Conservation (phyloP, 64 coral and sea anemone genomes). For the Pocillopora verrucosa region DNA sequence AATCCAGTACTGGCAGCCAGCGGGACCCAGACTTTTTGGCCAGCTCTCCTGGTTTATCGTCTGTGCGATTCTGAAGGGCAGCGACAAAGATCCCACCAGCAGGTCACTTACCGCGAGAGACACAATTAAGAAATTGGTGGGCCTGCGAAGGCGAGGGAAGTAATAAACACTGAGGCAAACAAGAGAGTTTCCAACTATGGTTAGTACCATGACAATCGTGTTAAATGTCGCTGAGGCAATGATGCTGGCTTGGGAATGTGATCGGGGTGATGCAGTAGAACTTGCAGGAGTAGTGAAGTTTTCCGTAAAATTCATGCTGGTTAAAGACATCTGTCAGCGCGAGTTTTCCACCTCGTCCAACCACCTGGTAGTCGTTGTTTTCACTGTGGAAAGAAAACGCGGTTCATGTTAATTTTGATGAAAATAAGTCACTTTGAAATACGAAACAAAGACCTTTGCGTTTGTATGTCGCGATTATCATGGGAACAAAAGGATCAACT, state of each 20-base stretch:
- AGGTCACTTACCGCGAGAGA: constrained; percentile 88
- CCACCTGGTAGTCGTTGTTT: background rate
- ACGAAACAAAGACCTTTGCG: background rate
- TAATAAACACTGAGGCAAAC: constrained; percentile 86
- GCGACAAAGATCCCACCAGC: constrained; percentile 68
- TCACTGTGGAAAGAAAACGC: constrained; percentile 1
- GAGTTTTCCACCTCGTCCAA: background rate
- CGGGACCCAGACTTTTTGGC: constrained; percentile 37
- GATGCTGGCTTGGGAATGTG: background rate
- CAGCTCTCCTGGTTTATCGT: constrained; percentile 63
- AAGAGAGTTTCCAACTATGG: constrained; percentile 86
- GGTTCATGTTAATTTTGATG: constrained; percentile 33
- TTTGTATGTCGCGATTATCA: background rate
- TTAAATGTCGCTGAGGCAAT: constrained; percentile 81
- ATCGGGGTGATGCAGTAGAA: background rate
- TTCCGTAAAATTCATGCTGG: background rate
- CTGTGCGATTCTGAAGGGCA: constrained; percentile 88
- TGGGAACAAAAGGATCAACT: constrained; percentile 28
- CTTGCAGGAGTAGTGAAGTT: background rate
- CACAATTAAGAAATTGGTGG: constrained; percentile 89
- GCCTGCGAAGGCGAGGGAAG: constrained; percentile 81
- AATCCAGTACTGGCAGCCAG: constrained; percentile 92
- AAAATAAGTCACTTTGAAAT: constrained; percentile 1
- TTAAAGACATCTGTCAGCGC: background rate
- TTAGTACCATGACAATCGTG: constrained; percentile 76